Evolutionary conservation across 2,888 invertebrate species (phyloP), one percentile per base, ranked within the genome.

Genomic region (Podabrus alpinus): DNA sequence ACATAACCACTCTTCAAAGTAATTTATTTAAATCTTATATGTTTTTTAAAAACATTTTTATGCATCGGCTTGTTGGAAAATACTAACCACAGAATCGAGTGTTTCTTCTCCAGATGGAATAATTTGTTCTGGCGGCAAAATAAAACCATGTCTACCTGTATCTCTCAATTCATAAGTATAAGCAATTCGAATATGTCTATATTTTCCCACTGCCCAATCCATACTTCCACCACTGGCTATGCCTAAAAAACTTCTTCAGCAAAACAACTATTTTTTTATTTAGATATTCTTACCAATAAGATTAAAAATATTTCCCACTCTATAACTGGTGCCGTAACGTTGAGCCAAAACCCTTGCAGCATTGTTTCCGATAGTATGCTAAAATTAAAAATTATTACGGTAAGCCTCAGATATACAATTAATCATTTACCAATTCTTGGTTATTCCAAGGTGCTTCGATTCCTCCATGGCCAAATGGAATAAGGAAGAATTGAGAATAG

Each of bases 141-240:
- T 82, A 84, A 93, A 94, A 0, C 94, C 95, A 81, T 89, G 89
- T 21, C 81, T 72, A 0, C 92, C 91, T 0, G 83, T 87, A 80
- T 94, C 94, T 13, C 93, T 87, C 0, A 94, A 88, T 81, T 92
- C 92, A 77, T 91, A 91, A 0, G 92, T 0, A 91, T 88, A 13
- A 94, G 90, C 88, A 11, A 94, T 88, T 2, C 92, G 91, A 0
- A 91, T 90, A 19, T 91, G 90, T 15, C n/a, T 15, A 66, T 89
- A 89, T 0, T 90, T 88, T 7, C 90, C 92, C 80, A 94, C 92
- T 0, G 90, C 93, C 92, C 94, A 95, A 83, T 95, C 95, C 69
- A 90, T 88, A 9, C 91, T 89, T 1, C 89, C 88, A 0, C 94
- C 94, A 2, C 91, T 90, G 0, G 92, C 90, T 0, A 89, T 87